Conservation (phyloP, 2,888 invertebrate genomes). For the Athetis lepigone region DNA sequence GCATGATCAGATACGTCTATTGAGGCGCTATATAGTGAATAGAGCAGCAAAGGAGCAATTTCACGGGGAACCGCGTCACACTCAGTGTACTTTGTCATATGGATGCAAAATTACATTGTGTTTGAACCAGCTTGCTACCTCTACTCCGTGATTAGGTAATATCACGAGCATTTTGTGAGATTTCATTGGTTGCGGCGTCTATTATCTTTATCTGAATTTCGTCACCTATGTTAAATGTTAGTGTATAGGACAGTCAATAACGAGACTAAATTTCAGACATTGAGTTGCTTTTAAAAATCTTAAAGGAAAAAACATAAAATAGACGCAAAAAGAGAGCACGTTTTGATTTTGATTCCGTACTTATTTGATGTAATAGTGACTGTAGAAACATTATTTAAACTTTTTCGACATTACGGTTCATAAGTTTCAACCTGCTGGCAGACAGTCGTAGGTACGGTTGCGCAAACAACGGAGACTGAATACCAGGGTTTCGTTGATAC, state of each 20-base stretch:
- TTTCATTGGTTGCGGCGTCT: not conserved
- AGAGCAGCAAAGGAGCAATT: constrained; percentile 59
- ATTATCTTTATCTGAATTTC: not conserved
- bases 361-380: too few relatives aligned
- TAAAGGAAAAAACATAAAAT: too few relatives aligned
- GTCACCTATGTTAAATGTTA: not conserved
- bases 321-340: too few relatives aligned
- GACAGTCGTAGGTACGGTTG: too few relatives aligned
- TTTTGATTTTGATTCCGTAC: too few relatives aligned
- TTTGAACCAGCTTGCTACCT: constrained; percentile 9
- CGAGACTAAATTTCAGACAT: too few relatives aligned
- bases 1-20: constrained; percentile 48
- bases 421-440: too few relatives aligned
- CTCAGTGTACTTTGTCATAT: constrained; percentile 53
- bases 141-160: constrained; percentile 14
- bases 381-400: too few relatives aligned
- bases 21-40: constrained; percentile 22
- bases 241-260: not conserved
- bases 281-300: too few relatives aligned
- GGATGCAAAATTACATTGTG: constrained; percentile 52
- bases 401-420: too few relatives aligned
- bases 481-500: too few relatives aligned
- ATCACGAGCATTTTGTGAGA: constrained; percentile 7
- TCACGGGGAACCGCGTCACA: constrained; percentile 55
- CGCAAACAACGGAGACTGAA: too few relatives aligned